Conservation (phyloP, 2,797 vertebrate genomes). For the Platyrinchus mystaceus region DNA sequence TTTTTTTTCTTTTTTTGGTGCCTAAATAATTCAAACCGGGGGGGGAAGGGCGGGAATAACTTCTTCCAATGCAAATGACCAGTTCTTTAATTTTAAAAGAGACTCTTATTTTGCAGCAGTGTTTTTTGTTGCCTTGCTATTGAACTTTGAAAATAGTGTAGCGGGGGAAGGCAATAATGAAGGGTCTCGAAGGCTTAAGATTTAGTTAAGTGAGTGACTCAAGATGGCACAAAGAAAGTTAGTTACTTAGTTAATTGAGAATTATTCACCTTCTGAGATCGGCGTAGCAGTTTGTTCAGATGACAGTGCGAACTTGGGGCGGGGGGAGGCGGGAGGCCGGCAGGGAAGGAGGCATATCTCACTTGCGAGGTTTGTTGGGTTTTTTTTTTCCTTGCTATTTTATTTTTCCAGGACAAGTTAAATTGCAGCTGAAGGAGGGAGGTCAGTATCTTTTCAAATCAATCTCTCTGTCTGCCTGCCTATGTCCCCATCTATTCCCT, state of each 20-base stretch:
- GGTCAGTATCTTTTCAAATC: constrained; percentile 48
- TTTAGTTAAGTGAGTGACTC: constrained; percentile 50
- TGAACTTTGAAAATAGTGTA: constrained; percentile 69
- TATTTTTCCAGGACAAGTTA: constrained; percentile 23
- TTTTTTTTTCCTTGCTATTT: neutral
- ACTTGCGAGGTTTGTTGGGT: neutral
- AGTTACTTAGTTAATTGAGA: constrained; percentile 61
- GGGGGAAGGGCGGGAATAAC: neutral
- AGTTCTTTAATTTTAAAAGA: constrained; percentile 51
- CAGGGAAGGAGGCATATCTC: neutral
- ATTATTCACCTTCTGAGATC: constrained; percentile 57
- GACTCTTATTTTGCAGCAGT: constrained; percentile 76
- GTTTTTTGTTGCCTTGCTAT: constrained; percentile 56
- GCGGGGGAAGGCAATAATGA: constrained; percentile 49
- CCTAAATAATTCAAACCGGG: neutral
- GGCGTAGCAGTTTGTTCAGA: constrained; percentile 18
- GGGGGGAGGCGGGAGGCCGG: constrained; percentile 16
- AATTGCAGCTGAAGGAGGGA: constrained; percentile 45
- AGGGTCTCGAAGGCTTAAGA: constrained; percentile 46
- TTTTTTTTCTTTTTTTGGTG: neutral
- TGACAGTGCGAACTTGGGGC: constrained; percentile 9
- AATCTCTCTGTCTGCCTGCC: constrained; percentile 14
- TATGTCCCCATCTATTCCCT: neutral
- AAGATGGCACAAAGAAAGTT: constrained; percentile 45
- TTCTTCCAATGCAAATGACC: constrained; percentile 17